Evolutionary conservation across 2,888 invertebrate genomes (phyloP).

Genomic region (Quadroppia sp.): DNA sequence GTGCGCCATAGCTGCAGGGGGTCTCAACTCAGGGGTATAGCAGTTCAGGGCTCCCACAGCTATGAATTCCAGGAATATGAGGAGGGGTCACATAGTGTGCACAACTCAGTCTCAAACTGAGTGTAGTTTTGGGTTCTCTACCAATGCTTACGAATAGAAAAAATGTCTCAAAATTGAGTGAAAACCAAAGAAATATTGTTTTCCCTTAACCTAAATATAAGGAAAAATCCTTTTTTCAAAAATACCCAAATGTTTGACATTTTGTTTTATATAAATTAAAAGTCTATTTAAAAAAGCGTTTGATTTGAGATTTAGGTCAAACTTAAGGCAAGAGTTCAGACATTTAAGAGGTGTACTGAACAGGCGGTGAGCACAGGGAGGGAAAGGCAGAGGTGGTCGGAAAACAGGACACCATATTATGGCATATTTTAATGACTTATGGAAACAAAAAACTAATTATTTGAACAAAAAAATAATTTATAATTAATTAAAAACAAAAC

Average conservation of each 20-base stretch:
- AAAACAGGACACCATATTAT: too few species aligned
- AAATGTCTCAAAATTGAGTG: not conserved
- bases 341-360: too few species aligned
- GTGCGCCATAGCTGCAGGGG: not conserved
- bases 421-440: too few species aligned
- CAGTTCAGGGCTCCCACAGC: not conserved
- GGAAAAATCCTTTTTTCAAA: too few species aligned
- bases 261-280: too few species aligned
- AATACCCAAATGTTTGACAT: too few species aligned
- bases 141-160: not conserved
- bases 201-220: not conserved
- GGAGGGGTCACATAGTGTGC: constrained; percentile 19
- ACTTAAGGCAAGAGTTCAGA: not conserved
- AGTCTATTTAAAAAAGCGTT: not conserved
- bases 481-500: too few species aligned
- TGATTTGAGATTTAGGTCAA: constrained; percentile 1
- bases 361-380: too few species aligned
- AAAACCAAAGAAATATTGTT: not conserved
- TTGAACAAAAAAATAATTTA: too few species aligned
- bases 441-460: too few species aligned
- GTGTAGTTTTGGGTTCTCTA: not conserved
- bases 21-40: not conserved
- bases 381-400: too few species aligned
- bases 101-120: not conserved
- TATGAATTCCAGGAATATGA: constrained; percentile 10